Base-by-base conservation (phyloP, 2,888 invertebrate genomes). In the Subacronicta megacephala region DNA sequence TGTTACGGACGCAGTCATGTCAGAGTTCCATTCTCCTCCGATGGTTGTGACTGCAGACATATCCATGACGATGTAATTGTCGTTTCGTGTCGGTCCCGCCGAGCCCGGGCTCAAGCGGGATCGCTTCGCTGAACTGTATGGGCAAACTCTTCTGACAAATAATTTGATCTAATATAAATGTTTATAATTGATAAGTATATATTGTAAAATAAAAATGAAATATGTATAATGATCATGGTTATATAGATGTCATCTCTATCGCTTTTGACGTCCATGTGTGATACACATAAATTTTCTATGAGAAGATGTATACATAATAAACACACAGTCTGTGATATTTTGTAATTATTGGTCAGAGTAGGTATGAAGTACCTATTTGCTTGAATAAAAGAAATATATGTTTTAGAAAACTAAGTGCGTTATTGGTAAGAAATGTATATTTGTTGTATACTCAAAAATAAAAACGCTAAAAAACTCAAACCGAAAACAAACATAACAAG, bases 311-410 rank as follows among this genome's bases (percentile, higher is more conserved):
- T 93, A 93, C 94, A 94, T 93, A 93, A 93, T 93, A 92, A 93
- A 93, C 89, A 93, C 90, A 90, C 92, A 88, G 93, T 93, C 94
- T 94, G 94, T 94, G 94, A 94, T 94, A 94, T 94, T 93, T 94
- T 93, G 93, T 94, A 93, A 92, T 93, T 91, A 92, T 93, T 91
- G 93, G 89, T 87, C 92, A 89, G 84, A 91, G 85, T 91, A 90
- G 92, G 85, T 89, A 88, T 90, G 90, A 90, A 90, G 92, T 92
- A 90, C n/a, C n/a, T n/a, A n/a, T n/a, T 90, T 92, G 92, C 92
- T 93, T 94, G 93, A 86, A 87, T 90, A 90, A 90, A 90, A 83
- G 87, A 87, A 89, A 88, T 88, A 87, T 90, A 90, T 90, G 89
- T 92, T 89, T 88, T 92, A 93, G 92, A 87, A 81, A 88, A 82